A percentile compares a stretch with the other conserved stretches of the same genome.
These are phyloP conservation scores for Mustelus asterias DNA, from an alignment of 2,113 vertebrate species.

Conservation along the genomic window DNA sequence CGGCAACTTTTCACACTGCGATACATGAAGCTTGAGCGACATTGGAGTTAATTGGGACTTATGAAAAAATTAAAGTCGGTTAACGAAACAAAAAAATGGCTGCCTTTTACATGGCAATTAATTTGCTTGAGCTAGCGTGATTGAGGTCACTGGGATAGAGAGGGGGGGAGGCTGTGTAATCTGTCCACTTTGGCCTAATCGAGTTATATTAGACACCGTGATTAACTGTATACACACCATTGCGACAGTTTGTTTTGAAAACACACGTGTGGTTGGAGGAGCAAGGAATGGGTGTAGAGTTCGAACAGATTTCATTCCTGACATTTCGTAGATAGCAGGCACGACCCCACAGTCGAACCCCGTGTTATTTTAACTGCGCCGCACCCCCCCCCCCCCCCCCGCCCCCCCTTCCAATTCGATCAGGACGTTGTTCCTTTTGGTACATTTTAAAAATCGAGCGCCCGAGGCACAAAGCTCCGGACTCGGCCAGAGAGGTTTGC, in stretches of 20 bases:
- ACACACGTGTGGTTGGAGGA: slow-evolving; percentile 40
- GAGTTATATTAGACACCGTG: slow-evolving; percentile 22
- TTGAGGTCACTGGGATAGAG: slow-evolving; percentile 10
- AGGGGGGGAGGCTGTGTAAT: neutral
- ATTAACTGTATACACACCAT: slow-evolving; percentile 15
- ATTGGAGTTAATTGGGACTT: neutral
- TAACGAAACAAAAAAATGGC: neutral
- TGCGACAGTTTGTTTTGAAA: slow-evolving; percentile 42
- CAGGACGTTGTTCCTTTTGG: no score
- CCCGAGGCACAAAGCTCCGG: neutral
- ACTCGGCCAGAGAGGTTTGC: neutral
- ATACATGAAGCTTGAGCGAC: neutral
- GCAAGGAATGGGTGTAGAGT: slow-evolving; percentile 38
- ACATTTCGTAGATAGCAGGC: neutral
- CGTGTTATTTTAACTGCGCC: neutral
- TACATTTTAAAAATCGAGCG: neutral
- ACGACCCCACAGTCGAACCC: neutral
- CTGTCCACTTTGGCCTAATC: neutral
- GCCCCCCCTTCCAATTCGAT: no score
- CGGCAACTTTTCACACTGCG: neutral
- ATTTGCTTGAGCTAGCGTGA: slow-evolving; percentile 27
- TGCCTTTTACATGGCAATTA: slow-evolving; percentile 19
- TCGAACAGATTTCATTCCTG: slow-evolving; percentile 37
- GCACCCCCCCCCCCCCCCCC: no score
- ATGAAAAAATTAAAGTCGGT: neutral